phyloP scores from a whole-genome alignment of 2,797 vertebrate species.

The Poeciliopsis paucimaculata region DNA sequence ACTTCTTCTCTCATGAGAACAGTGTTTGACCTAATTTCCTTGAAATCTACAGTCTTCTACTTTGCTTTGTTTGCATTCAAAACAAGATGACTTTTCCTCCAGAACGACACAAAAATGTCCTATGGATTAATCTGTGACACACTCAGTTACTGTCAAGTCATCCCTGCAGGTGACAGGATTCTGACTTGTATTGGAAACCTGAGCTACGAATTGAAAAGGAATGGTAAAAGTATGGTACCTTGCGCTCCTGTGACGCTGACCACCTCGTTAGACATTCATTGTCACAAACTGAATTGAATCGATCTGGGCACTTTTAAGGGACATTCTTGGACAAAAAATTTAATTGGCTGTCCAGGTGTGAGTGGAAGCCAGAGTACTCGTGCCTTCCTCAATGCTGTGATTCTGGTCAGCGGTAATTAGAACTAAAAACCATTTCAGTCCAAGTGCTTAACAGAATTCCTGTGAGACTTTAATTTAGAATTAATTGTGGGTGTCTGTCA shows the following conservation, averaged over 20 bases:
- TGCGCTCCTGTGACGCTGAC: not conserved
- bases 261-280: not conserved
- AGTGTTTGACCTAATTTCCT: too few relatives aligned
- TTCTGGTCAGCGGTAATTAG: not conserved
- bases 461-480: not conserved
- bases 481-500: not conserved
- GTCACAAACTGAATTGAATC: not conserved
- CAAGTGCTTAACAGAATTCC: not conserved
- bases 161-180: not conserved
- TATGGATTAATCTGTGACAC: too few relatives aligned
- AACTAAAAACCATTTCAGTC: not conserved
- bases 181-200: not conserved
- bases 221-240: not conserved
- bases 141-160: not conserved
- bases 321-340: not conserved
- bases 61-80: too few relatives aligned
- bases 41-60: too few relatives aligned
- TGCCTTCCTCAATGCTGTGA: not conserved
- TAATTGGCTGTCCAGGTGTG: too few relatives aligned
- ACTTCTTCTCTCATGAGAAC: too few relatives aligned
- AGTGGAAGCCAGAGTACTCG: not conserved
- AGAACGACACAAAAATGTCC: too few relatives aligned
- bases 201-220: not conserved
- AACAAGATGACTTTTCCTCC: too few relatives aligned
- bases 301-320: not conserved